phyloP scores from a whole-genome alignment of 2,113 vertebrate genomes.

The Helogale parvula region DNA sequence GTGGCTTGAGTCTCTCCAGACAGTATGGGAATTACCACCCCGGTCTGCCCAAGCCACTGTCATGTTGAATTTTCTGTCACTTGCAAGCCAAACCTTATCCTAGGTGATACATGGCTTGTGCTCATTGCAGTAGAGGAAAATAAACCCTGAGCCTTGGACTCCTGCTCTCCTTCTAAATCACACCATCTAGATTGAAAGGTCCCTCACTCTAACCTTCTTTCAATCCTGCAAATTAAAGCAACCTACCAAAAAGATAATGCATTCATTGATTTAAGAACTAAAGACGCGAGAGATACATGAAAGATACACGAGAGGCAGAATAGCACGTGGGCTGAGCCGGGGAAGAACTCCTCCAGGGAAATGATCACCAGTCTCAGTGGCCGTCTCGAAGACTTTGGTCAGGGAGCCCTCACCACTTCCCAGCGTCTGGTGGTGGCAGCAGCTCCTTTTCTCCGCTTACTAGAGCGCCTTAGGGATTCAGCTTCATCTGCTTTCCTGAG shows the following conservation, averaged over 20 bases:
- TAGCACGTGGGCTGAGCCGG: not conserved
- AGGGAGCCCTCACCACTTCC: not conserved
- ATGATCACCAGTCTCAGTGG: not conserved
- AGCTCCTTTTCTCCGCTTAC: conserved; percentile 4
- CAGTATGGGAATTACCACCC: not conserved
- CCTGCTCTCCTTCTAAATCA: not conserved
- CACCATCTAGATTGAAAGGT: not conserved
- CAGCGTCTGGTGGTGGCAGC: not conserved
- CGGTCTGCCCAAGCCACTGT: not conserved
- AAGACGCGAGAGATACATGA: not conserved
- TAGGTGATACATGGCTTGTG: not conserved
- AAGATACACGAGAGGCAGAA: not conserved
- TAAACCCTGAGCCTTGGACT: not conserved
- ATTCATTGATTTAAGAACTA: conserved; percentile 7
- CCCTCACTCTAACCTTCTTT: not conserved
- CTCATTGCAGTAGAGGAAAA: not conserved
- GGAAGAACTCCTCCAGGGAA: not conserved
- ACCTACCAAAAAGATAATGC: not conserved
- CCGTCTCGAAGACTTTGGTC: not conserved
- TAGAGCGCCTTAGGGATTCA: not conserved
- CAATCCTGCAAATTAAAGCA: not conserved
- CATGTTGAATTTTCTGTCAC: not conserved
- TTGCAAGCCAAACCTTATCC: not conserved
- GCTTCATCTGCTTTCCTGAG: conserved; percentile 35
- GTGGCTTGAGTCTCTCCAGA: not conserved